These are phyloP conservation scores for Aurelia coerulea DNA, from an alignment of 30 jellyfish, hydroid and myxozoan species.

Conservation along the genomic window DNA sequence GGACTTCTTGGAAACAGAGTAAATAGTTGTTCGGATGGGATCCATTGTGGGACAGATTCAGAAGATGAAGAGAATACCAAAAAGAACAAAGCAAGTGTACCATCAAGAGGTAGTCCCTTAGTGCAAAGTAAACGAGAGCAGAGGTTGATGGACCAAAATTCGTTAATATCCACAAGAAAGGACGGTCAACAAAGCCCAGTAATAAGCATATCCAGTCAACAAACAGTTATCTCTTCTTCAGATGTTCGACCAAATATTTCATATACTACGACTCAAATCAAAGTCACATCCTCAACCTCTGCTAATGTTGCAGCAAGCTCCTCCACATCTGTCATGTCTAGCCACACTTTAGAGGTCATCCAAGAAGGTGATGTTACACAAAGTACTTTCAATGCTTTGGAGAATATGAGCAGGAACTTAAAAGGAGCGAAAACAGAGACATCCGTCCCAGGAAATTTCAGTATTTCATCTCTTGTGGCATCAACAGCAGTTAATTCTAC, in stretches of 20 bases:
- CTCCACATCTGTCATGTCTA: conserved; percentile 10
- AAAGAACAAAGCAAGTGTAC: neutral
- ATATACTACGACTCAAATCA: neutral
- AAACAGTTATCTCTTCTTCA: neutral
- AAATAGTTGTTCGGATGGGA: conserved; percentile 20
- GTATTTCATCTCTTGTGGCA: neutral
- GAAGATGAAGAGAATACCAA: conserved; percentile 52
- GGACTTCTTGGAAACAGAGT: neutral
- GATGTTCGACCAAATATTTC: neutral
- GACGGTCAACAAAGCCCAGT: neutral
- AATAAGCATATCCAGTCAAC: neutral
- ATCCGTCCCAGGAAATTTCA: neutral
- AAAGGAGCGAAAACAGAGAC: neutral
- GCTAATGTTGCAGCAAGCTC: neutral
- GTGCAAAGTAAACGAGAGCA: neutral
- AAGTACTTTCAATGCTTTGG: conserved; percentile 34
- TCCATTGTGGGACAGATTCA: conserved; percentile 66
- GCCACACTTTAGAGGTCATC: conserved; percentile 59
- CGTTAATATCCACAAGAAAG: neutral
- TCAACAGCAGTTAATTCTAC: neutral
- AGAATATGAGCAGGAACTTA: conserved; percentile 41
- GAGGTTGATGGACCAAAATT: neutral
- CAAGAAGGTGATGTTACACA: conserved; percentile 71
- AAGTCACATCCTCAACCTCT: neutral
- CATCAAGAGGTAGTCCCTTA: neutral